Base-by-base conservation (phyloP, 2,113 vertebrate genomes). In the Austrofundulus limnaeus region DNA sequence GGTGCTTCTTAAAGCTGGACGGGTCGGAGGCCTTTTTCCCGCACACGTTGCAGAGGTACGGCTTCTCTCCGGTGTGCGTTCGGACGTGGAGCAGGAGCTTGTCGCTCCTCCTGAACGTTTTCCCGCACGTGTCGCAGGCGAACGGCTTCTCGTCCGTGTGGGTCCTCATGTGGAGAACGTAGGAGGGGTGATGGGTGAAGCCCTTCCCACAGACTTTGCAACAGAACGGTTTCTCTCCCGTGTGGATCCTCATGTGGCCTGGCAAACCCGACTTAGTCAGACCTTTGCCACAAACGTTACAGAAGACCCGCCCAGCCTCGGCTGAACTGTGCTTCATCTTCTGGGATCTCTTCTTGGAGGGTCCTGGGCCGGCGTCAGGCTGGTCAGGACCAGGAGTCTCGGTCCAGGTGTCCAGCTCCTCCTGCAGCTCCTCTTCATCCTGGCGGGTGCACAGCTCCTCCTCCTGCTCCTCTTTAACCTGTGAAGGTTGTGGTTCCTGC, bases 21-120 rank as follows among this genome's bases (percentile, higher is more conserved):
- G 51, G 51, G 31, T 54, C 51, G 9, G 51, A 19, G 2, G 38
- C 1, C n/a, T 5, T 20, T 21, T 38, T 54, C 7, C 51, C 51
- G 10, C 51, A 54, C n/a, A 54, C 12, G n/a, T 54, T 54, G 3
- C 51, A 54, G 16, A 54, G 51, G 11, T 38, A 54, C 11, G 34
- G 31, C 7, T 37, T 54, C 51, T 54, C n/a, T 5, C 34, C 31
- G 11, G 28, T 19, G 17, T 53, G 51, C n/a, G 51, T 54, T 21
- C 51, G 37, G n/a, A 0, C 3, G 31, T 54, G 51, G 11, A 54
- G 51, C 34, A 20, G 12, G 15, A 54, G 51, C 1, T 38, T 19
- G 11, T 54, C 51, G n/a, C 51, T 54, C 37, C 31, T 20, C 8
- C 31, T 20, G n/a, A 54, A 54, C 31, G n/a, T 20, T 38, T 54